Evolutionary conservation across 2,888 invertebrate species (phyloP).

Genomic region (Drosophila tripunctata): DNA sequence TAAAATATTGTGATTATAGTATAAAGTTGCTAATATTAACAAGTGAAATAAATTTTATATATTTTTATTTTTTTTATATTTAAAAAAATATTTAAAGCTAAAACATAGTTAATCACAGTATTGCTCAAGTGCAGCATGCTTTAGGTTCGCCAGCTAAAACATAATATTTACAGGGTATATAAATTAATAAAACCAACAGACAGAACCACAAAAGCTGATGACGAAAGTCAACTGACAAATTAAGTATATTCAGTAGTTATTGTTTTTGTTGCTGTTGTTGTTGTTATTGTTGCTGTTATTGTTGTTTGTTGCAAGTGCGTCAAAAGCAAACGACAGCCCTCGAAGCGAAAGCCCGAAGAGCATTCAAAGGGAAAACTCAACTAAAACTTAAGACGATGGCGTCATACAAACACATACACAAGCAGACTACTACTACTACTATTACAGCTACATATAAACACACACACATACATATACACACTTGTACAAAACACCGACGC

Average conservation of each 20-base stretch:
- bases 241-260: constrained; percentile 36
- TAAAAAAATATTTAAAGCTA: no score
- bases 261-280: constrained; percentile 15
- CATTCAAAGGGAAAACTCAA: constrained; percentile 51
- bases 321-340: constrained; percentile 31
- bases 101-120: no score
- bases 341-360: constrained; percentile 33
- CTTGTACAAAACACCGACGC: constrained; percentile 33
- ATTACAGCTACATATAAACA: not conserved
- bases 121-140: not conserved
- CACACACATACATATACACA: constrained; percentile 8
- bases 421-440: not conserved
- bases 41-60: no score
- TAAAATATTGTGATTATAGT: no score
- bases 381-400: constrained; percentile 57
- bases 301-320: constrained; percentile 48
- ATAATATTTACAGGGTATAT: constrained; percentile 25
- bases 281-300: constrained; percentile 11
- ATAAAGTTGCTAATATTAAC: no score
- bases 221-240: constrained; percentile 61
- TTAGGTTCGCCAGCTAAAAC: not conserved
- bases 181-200: constrained; percentile 44
- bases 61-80: no score
- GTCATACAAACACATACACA: constrained; percentile 36
- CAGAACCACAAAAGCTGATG: constrained; percentile 46